These are phyloP conservation scores for Gallinago stenura DNA, from an alignment of 2,797 vertebrate genomes.

Conservation along the genomic window DNA sequence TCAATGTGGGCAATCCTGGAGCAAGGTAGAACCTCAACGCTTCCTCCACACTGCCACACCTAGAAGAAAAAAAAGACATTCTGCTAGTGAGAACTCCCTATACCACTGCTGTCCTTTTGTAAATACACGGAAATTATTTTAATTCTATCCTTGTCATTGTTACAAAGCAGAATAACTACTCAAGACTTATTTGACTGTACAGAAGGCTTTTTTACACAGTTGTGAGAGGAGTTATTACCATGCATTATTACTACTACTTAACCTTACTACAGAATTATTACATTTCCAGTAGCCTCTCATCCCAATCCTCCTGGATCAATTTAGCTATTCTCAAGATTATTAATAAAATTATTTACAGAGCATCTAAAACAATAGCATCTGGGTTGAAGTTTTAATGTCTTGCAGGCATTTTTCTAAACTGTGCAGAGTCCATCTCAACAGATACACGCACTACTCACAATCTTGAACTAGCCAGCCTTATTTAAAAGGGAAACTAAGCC, in stretches of 20 bases:
- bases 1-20: constrained; percentile 96
- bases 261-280: background rate
- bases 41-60: constrained; percentile 97
- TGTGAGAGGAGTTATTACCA: background rate
- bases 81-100: background rate
- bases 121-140: background rate
- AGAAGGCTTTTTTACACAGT: background rate
- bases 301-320: background rate
- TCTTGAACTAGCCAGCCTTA: background rate
- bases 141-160: background rate
- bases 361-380: background rate
- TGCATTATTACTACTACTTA: background rate
- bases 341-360: background rate
- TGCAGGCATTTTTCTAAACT: background rate
- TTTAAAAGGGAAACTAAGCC: background rate
- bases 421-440: background rate
- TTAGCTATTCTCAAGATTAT: background rate
- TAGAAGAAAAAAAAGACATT: constrained; percentile 50
- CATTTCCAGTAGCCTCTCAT: background rate
- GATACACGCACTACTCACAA: background rate
- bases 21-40: constrained; percentile 96
- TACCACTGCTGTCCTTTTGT: background rate
- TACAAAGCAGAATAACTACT: background rate
- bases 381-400: background rate
- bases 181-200: background rate